Evolutionary conservation across 1,140 invertebrate species (phyloP).

Genomic region (Drosophila willistoni): DNA sequence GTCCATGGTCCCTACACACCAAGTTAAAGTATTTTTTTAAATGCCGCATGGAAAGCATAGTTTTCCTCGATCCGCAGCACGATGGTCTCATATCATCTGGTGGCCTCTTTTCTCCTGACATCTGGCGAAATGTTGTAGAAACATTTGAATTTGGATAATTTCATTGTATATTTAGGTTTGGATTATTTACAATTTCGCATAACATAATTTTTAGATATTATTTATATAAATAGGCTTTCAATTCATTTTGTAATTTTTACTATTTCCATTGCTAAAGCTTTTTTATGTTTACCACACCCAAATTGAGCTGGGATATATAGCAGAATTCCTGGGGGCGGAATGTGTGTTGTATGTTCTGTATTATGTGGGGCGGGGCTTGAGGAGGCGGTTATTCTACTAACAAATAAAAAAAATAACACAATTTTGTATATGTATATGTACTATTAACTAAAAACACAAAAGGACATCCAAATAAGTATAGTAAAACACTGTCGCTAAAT

Average conservation of each 20-base stretch:
- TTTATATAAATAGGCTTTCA: slow-evolving; percentile 63
- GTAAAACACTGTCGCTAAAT: neutral
- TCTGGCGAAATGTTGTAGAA: no score
- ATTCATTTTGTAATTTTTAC: slow-evolving; percentile 70
- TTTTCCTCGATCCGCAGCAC: neutral
- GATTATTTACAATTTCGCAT: slow-evolving; percentile 72
- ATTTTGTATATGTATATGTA: slow-evolving; percentile 30
- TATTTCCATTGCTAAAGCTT: slow-evolving; percentile 73
- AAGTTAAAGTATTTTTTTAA: no score
- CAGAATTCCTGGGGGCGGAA: slow-evolving; percentile 36
- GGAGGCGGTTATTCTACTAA: slow-evolving; percentile 24
- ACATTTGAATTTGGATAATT: neutral
- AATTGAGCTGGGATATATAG: slow-evolving; percentile 26
- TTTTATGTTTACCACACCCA: slow-evolving; percentile 37
- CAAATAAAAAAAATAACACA: slow-evolving; percentile 50
- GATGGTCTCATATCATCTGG: no score
- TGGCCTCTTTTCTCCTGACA: no score
- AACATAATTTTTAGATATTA: slow-evolving; percentile 43
- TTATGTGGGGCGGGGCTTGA: neutral
- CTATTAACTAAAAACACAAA: slow-evolving; percentile 31
- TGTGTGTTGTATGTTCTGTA: slow-evolving; percentile 32
- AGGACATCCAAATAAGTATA: slow-evolving; percentile 25
- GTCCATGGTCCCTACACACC: no score
- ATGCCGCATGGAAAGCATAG: no score
- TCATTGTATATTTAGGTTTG: slow-evolving; percentile 59